phyloP scores from a whole-genome alignment of 2,113 vertebrate species.

The Syngnathus typhle region DNA sequence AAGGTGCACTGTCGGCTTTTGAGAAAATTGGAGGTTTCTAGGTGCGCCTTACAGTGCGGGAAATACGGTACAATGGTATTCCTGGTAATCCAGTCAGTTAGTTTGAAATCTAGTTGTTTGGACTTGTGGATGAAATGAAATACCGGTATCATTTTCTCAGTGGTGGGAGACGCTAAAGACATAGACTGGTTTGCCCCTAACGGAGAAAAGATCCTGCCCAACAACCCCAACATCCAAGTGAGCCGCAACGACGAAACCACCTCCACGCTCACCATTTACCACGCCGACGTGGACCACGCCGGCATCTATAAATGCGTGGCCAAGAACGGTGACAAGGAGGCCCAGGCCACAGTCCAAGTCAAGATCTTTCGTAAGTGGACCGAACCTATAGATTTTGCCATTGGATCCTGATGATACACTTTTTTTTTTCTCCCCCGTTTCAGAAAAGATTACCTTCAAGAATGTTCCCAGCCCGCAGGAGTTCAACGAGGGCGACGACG shows the following conservation, averaged over 20 bases:
- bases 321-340: constrained; percentile 75
- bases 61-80: too few relatives aligned
- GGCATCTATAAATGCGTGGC: constrained; percentile 96
- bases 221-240: constrained; percentile 81
- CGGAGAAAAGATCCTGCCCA: constrained; percentile 82
- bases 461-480: constrained; percentile 87
- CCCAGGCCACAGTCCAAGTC: constrained; percentile 86
- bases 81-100: neutral
- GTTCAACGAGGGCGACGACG: constrained; percentile 89
- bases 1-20: too few relatives aligned
- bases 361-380: constrained; percentile 90
- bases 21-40: too few relatives aligned
- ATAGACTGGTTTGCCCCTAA: constrained; percentile 92
- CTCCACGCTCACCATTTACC: constrained; percentile 92
- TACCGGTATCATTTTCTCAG: constrained; percentile 51
- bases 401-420: too few relatives aligned
- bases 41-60: too few relatives aligned
- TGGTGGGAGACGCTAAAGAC: constrained; percentile 85
- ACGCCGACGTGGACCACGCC: constrained; percentile 82
- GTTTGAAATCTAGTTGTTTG: neutral
- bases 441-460: constrained; percentile 95
- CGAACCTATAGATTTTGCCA: neutral
- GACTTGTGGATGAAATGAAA: neutral
- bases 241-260: constrained; percentile 77
- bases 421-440: neutral